Evolutionary conservation across 2,113 vertebrate species (phyloP).

Genomic region (Xiphias gladius): DNA sequence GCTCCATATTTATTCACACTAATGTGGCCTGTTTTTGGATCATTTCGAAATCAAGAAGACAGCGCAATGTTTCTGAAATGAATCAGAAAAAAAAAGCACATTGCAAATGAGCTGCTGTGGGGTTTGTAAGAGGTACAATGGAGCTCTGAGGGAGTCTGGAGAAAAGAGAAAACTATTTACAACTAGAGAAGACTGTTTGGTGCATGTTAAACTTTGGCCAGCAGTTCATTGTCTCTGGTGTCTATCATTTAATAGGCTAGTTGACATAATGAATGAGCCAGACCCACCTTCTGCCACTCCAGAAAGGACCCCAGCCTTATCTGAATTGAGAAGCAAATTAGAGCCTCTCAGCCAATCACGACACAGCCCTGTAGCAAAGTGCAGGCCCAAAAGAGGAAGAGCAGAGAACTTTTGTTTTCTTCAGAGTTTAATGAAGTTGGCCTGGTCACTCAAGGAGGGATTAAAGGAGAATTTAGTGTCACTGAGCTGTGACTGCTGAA

Average conservation of each 20-base stretch:
- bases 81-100: slow-evolving; percentile 45
- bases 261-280: slow-evolving; percentile 92
- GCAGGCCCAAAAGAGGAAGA: slow-evolving; percentile 79
- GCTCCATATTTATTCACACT: background rate
- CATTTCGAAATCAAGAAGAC: slow-evolving; percentile 32
- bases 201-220: slow-evolving; percentile 85
- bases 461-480: slow-evolving; percentile 76
- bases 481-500: slow-evolving; percentile 72
- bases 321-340: slow-evolving; percentile 84
- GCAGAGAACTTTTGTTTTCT: slow-evolving; percentile 82
- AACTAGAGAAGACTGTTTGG: slow-evolving; percentile 80
- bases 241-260: slow-evolving; percentile 90
- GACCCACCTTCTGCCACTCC: slow-evolving; percentile 93
- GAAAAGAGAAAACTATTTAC: slow-evolving; percentile 84
- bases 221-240: slow-evolving; percentile 89
- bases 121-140: slow-evolving; percentile 68
- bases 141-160: slow-evolving; percentile 60
- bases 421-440: slow-evolving; percentile 86
- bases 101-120: slow-evolving; percentile 57
- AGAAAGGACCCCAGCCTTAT: slow-evolving; percentile 85
- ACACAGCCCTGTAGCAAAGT: slow-evolving; percentile 66
- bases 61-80: slow-evolving; percentile 34
- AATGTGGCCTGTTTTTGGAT: background rate
- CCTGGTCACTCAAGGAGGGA: slow-evolving; percentile 77
- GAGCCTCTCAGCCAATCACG: slow-evolving; percentile 79